A percentile compares a stretch with the other conserved stretches of the same genome.
Conservation (phyloP, 2,888 invertebrate genomes). For the Lepidocyrtinus sp. region DNA sequence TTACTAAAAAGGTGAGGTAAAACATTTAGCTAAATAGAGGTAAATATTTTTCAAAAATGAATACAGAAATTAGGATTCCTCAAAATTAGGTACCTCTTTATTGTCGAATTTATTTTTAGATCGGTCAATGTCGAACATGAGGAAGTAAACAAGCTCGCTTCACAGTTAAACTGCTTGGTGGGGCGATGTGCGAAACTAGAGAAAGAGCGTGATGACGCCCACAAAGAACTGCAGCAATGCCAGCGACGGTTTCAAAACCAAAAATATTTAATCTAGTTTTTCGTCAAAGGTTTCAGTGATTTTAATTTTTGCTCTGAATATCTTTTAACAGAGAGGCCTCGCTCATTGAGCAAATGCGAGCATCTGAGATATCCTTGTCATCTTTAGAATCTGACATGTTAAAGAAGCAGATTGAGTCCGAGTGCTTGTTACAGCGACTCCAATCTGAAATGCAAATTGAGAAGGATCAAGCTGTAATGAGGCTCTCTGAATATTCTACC, state of each 20-base stretch:
- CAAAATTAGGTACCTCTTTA: neutral
- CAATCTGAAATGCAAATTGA: slow-evolving; percentile 25
- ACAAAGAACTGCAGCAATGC: slow-evolving; percentile 20
- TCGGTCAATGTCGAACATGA: slow-evolving; percentile 13
- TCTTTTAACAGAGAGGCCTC: slow-evolving; percentile 24
- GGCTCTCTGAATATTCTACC: slow-evolving; percentile 39
- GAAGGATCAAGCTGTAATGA: slow-evolving; percentile 21
- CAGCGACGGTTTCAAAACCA: slow-evolving; percentile 31
- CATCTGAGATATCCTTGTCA: slow-evolving; percentile 20
- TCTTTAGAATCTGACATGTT: slow-evolving; percentile 32
- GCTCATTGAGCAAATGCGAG: slow-evolving; percentile 26
- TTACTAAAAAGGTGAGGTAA: slow-evolving; percentile 14
- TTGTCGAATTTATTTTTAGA: neutral
- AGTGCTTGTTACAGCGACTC: slow-evolving; percentile 40
- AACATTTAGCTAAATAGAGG: neutral
- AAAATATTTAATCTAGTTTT: too few species aligned
- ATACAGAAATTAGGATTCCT: neutral
- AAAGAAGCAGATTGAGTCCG: slow-evolving; percentile 50
- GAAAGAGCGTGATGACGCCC: slow-evolving; percentile 43
- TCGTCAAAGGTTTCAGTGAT: too few species aligned
- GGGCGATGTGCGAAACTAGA: slow-evolving; percentile 58
- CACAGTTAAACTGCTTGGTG: slow-evolving; percentile 49
- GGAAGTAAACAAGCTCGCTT: slow-evolving; percentile 34
- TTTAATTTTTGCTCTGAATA: too few species aligned
- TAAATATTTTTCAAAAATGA: too few species aligned